These are phyloP conservation scores for rat (Rattus norvegicus) DNA, from an alignment of 2,113 vertebrate genomes.

Conservation along the genomic window DNA sequence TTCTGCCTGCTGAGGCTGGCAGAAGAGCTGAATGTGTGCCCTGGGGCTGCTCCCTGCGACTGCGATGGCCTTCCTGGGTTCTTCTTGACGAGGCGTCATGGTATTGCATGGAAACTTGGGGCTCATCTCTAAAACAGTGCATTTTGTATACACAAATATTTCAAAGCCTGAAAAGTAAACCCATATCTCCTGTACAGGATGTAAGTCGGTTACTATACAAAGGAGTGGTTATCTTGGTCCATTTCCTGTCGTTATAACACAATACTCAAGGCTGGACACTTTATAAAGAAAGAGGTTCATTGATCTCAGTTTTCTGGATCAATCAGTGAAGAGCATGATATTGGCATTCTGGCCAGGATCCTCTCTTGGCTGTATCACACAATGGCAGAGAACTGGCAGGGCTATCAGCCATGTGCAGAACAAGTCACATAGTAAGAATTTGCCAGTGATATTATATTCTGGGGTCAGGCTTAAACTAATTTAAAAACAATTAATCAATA, in stretches of 20 bases:
- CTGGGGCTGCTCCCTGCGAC: not conserved
- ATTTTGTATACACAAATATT: not conserved
- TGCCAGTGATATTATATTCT: not conserved
- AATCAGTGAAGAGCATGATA: not conserved
- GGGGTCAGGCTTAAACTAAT: not conserved
- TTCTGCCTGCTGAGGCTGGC: not conserved
- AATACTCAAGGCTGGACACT: not conserved
- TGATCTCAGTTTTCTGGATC: not conserved
- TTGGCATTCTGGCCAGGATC: not conserved
- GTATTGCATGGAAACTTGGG: not conserved
- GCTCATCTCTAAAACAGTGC: not conserved
- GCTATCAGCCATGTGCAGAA: not conserved
- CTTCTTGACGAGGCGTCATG: not conserved
- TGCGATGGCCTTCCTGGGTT: rapidly evolving
- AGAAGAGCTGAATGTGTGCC: not conserved
- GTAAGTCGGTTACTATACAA: not conserved
- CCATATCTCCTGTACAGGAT: not conserved
- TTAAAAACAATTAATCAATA: not conserved
- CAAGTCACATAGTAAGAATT: not conserved
- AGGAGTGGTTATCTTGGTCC: not conserved
- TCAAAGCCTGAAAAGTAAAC: not conserved
- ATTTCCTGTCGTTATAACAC: not conserved
- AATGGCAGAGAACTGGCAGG: not conserved
- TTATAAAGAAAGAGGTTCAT: not conserved
- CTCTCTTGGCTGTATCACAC: not conserved